Percentiles rank a stretch among this genome's conserved stretches.
Conservation (phyloP, 37 sponge, comb jelly and placozoan species). For the Crambe crambe region DNA sequence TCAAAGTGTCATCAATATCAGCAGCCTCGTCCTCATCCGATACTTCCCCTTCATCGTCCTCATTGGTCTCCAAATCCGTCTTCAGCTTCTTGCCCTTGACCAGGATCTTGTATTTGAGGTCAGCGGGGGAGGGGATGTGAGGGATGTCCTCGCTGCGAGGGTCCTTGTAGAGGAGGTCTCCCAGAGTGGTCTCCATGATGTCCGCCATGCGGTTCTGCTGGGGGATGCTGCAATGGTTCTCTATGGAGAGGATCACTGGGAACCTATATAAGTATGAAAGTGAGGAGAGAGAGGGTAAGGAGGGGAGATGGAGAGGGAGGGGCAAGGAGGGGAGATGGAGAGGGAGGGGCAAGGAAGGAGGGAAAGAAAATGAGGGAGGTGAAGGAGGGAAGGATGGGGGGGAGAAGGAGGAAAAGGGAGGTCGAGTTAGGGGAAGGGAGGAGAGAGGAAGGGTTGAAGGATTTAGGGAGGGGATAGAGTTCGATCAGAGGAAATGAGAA, state of each 20-base stretch:
- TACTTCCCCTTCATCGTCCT: constrained; percentile 49
- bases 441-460: no score
- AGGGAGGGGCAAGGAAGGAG: neutral
- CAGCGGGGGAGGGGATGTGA: constrained; percentile 36
- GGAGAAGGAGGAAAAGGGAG: no score
- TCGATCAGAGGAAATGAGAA: no score
- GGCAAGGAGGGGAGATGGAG: neutral
- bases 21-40: constrained; percentile 61
- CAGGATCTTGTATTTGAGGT: constrained; percentile 41
- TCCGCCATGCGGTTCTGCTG: constrained; percentile 67
- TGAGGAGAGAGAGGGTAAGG: neutral
- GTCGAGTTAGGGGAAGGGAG: no score
- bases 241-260: constrained; percentile 82
- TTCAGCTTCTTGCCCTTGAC: constrained; percentile 58
- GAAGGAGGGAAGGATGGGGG: no score
- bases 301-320: neutral
- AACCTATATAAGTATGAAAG: constrained; percentile 6
- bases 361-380: neutral
- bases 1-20: constrained; percentile 14
- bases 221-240: constrained; percentile 77
- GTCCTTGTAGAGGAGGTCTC: constrained; percentile 25
- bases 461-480: no score
- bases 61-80: constrained; percentile 16
- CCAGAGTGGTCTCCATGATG: constrained; percentile 50
- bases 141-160: constrained; percentile 1